Evolutionary conservation across 1,140 invertebrate species (phyloP).

Genomic region (Phenacoccus solenopsis): DNA sequence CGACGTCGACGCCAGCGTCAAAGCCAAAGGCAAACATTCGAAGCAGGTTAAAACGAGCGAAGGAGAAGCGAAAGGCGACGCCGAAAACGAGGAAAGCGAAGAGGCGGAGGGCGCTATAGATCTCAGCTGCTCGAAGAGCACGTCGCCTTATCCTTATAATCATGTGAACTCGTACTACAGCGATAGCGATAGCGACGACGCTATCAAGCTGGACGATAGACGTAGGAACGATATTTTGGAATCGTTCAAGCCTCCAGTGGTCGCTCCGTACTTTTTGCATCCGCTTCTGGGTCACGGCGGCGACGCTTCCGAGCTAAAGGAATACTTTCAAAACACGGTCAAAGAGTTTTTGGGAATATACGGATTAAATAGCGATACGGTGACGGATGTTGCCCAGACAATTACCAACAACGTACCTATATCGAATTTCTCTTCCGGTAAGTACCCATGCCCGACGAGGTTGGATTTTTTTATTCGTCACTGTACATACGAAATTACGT

Average conservation of each 20-base stretch:
- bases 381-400: constrained; percentile 34
- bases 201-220: not conserved
- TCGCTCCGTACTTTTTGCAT: constrained; percentile 23
- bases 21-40: not conserved
- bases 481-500: too few species aligned
- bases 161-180: constrained; percentile 20
- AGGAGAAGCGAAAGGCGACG: constrained; percentile 17
- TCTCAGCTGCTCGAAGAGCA: constrained; percentile 25
- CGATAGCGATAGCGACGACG: constrained; percentile 23
- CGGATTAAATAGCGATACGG: constrained; percentile 33
- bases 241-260: not conserved
- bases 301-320: constrained; percentile 36
- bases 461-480: too few species aligned
- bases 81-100: not conserved
- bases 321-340: constrained; percentile 46
- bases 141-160: not conserved
- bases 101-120: constrained; percentile 27
- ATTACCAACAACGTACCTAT: constrained; percentile 35
- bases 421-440: constrained; percentile 36
- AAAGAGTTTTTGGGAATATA: constrained; percentile 46
- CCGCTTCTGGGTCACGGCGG: constrained; percentile 26
- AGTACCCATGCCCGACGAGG: constrained; percentile 21
- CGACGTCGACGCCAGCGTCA: not conserved
- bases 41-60: not conserved
- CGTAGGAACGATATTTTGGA: not conserved